Evolutionary conservation across 2,888 invertebrate genomes (phyloP), one percentile per base, ranked within the genome.

Genomic region (Cheilosia soror): DNA sequence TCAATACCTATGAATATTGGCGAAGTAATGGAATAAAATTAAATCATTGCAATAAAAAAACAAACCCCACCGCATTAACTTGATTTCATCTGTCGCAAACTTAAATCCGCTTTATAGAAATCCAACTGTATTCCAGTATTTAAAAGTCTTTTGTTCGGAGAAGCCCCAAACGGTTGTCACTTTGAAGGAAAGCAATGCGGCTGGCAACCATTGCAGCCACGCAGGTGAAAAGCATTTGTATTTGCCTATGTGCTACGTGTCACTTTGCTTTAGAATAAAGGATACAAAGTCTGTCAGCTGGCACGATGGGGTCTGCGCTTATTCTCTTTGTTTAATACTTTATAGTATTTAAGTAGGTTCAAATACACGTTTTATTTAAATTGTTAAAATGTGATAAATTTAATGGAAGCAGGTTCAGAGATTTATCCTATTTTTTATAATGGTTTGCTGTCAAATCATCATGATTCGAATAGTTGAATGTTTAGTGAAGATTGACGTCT

Each of bases 251-350:
- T 49, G 15, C 44, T 15, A 15, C 44, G 49, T 25, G 33, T 6
- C 49, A 65, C 25, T 65, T 2, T 49, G 11, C 11, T 37, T 37
- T 37, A 37, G 47, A 20, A 47, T 31, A 5, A 29, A 20, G n/a
- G 37, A 33, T 25, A 49, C 33, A 37, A 65, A 47, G 49, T 65
- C 49, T 65, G 20, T n/a, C 60, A 44, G 42, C 42, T 60, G 29
- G 20, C 63, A 63, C 49, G 20, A 49, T 20, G 11, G 33, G 11
- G 33, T 33, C 20, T 9, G 13, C 11, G 6, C 49, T 13, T 49
- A 15, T 47, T 44, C 29, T 47, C 44, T 62, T 44, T 62, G 31
- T 44, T 62, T 15, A 47, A 62, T 31, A 7, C 27, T 65, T 11
- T 15, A 11, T 31, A 65, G 55, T 33, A 63, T 42, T 55, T 63